Evolutionary conservation across 2,888 invertebrate genomes (phyloP), one percentile per base, ranked within the genome.

Genomic region (Therioaphis trifolii): DNA sequence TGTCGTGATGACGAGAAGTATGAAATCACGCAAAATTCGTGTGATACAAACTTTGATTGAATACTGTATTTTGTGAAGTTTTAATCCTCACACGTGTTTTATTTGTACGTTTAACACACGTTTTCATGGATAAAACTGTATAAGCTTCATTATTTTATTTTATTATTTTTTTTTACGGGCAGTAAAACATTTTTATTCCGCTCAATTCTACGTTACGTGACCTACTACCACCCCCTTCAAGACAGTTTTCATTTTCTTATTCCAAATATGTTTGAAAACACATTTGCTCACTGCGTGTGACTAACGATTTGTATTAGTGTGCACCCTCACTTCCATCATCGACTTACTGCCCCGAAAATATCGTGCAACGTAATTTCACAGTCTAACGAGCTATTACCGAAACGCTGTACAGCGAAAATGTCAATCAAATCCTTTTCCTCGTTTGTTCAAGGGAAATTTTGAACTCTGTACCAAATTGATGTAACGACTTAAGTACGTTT

Each of bases 311-410:
- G 40, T 78, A 68, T 78, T 68, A 52, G 68, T 52, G 78, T 24
- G 24, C 29, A 3, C 15, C 29, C 46, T 7, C 46, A 49, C 29
- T 11, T 1, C 21, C 49, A 7, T 21, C 15, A 35, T 66, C 49
- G 77, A 79, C 55, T 79, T 69, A 55, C 40, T 40, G 24, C 69
- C 40, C 55, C 58, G 61, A 49, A 72, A 61, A 82, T 52, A 82
- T 61, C 80, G 43, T 49, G 24, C 46, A 80, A 72, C 46, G 80
- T 82, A 82, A 82, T 82, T 82, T 82, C 80, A 82, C 80, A 82
- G 80, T 82, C 80, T 82, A 72, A 82, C 58, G 80, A 72, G 72
- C 72, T 72, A 71, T 80, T 80, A 61, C 69, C 46, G 43, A 71
- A 80, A 69, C 61, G 49, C 80, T 15, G 21, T 66, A 49, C 29